Conservation (phyloP, 2,888 invertebrate genomes). For the Hyposoter didymator region DNA sequence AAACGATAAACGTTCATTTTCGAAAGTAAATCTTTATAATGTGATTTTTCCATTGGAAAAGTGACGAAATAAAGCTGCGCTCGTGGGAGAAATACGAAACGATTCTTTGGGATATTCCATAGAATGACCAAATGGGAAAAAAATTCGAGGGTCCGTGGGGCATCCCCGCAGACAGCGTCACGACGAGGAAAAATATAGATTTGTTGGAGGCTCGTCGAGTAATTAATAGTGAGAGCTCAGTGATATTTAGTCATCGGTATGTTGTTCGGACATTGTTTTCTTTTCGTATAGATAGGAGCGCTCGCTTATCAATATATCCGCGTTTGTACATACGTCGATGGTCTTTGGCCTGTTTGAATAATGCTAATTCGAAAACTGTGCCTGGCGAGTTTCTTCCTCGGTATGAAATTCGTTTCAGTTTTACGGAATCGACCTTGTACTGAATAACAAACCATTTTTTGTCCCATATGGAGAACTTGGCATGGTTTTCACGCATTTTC, state of each 20-base stretch:
- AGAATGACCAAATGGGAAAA: too few relatives aligned
- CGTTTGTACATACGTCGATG: slow-evolving; percentile 27
- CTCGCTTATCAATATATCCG: neutral
- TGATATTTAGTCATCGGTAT: slow-evolving; percentile 1
- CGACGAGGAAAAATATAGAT: neutral
- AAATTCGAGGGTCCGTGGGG: neutral
- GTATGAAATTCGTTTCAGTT: neutral
- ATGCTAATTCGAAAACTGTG: slow-evolving; percentile 51
- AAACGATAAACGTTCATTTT: neutral
- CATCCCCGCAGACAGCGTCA: neutral
- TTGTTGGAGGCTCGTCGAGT: slow-evolving; percentile 9
- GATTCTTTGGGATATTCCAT: neutral
- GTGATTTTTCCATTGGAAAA: neutral
- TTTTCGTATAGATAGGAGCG: neutral
- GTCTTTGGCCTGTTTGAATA: slow-evolving; percentile 65
- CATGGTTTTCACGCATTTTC: neutral
- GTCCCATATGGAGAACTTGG: neutral
- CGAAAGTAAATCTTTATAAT: neutral
- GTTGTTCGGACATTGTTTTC: neutral
- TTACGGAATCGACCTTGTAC: neutral
- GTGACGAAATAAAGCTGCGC: neutral
- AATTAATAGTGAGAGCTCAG: neutral
- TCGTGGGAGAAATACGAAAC: neutral
- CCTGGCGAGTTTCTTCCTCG: neutral
- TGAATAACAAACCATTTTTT: neutral